Evolutionary conservation across 2,888 invertebrate species (phyloP).

Genomic region (Tiliacea citrago): DNA sequence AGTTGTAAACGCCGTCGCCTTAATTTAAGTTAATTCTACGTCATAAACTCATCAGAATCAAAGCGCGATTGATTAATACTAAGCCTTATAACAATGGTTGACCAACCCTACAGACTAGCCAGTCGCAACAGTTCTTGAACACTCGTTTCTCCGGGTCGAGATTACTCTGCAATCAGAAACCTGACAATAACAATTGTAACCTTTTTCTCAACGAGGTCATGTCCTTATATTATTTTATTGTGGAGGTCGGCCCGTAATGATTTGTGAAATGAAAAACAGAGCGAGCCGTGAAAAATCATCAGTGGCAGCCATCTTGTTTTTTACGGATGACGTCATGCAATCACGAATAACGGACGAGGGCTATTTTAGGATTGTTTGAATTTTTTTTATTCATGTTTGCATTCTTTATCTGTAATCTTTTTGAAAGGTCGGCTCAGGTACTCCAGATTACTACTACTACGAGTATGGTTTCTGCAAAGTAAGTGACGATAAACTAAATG

Average conservation of each 20-base stretch:
- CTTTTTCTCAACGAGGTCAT: conserved; percentile 66
- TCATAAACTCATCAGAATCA: not conserved
- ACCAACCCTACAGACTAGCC: conserved; percentile 23
- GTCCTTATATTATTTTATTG: conserved; percentile 57
- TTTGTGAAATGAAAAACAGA: conserved; percentile 72
- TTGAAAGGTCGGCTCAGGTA: not conserved
- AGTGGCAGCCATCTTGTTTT: conserved; percentile 64
- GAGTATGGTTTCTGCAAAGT: not conserved
- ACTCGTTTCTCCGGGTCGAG: conserved; percentile 62
- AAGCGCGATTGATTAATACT: conserved; percentile 1
- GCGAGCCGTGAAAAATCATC: conserved; percentile 62
- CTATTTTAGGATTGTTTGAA: conserved; percentile 48
- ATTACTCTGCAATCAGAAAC: conserved; percentile 70
- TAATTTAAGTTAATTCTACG: not conserved
- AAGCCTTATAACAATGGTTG: not conserved
- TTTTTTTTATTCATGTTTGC: conserved; percentile 30
- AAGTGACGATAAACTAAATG: not conserved
- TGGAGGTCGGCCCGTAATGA: conserved; percentile 63
- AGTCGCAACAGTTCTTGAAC: conserved; percentile 34
- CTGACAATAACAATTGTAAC: conserved; percentile 70
- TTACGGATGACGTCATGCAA: conserved; percentile 74
- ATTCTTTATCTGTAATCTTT: not conserved
- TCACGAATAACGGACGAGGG: conserved; percentile 61
- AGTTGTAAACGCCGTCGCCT: not conserved
- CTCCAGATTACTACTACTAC: not conserved